Evolutionary conservation across 92 coral and sea anemone genomes (phyloP), one percentile per base, ranked within the genome.

Genomic region (Diadumene lineata): DNA sequence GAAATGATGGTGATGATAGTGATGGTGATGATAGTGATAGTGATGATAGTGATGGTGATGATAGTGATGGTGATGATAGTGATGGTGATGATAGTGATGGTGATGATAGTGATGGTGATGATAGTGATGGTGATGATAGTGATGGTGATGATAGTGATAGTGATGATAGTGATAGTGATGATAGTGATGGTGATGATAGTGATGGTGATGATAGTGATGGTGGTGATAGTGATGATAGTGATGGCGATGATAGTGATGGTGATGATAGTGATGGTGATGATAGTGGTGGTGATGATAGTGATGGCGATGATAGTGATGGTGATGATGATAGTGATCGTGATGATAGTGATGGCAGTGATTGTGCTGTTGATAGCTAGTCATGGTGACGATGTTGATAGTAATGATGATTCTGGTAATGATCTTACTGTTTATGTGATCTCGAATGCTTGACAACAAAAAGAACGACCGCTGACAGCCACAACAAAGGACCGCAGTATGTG

Each of bases 401-500:
- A n/a, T n/a, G n/a, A n/a, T n/a, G n/a, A n/a, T n/a, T n/a, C n/a
- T n/a, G n/a, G n/a, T n/a, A n/a, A n/a, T n/a, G n/a, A 6, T 53
- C 81, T 76, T 64, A 76, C 81, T 64, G 72, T 44, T 43, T 64
- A 11, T 21, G 65, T 10, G 81, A 65, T 8, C 73, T 46, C 22
- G 81, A 64, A 56, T 66, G 30, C 53, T 29, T 19, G n/a, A 83
- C 81, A 16, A 88, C 75, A 53, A 77, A 85, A 48, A 83, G 68
- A 18, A 88, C 84, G n/a, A 86, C 96, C 48, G 89, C 79, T 17
- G 74, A 67, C 56, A 92, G 64, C 98, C 98, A 94, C 30, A 92
- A 77, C 33, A 89, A 43, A 27, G 91, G 98, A 9, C 98, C 97
- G 64, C 92, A 86, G 77, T 86, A 94, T 0, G 98, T 94, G 24